Evolutionary conservation across 1,140 invertebrate species (phyloP), one percentile per base, ranked within the genome.

Genomic region (Sitodiplosis mosellana): DNA sequence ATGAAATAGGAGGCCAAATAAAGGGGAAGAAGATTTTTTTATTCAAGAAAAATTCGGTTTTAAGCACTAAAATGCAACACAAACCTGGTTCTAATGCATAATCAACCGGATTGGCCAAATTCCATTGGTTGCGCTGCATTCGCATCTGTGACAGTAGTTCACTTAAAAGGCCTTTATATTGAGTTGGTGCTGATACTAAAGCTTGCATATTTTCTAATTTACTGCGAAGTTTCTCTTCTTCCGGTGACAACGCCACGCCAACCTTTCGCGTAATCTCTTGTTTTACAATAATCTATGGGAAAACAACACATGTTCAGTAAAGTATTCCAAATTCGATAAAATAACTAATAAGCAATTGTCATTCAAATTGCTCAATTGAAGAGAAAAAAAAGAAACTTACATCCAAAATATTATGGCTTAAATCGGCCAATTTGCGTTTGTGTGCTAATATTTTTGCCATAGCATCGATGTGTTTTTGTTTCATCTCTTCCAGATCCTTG

Each of bases 151-250:
- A 87, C 48, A 92, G 71, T 51, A 95, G 68, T 69, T 94, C 90
- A 60, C 87, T 91, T 22, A 95, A 72, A 52, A 87, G 78, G 36
- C 86, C 87, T 68, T 91, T 91, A 55, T 89, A 92, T 57, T 93
- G 85, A 45, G 87, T 91, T 11, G 90, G 90, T 11, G 87, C 81
- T 52, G 86, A 85, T 2, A 96, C 74, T 58, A 92, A 83, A 0
- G 80, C 74, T 46, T 88, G 80, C 61, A 94, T 76, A 43, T 80
- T 76, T 67, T 94, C 87, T 11, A 95, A 71, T 55, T 84, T 78
- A 15, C 82, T 82, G 41, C 85, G 73, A 15, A 92, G 63, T 14
- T 80, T 74, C 69, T 95, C 91, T 65, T 96, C 92, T 53, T 93
- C 88, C 0, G 83, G 82, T 56, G 84, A 80, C 12, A 95, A 68